Evolutionary conservation across 2,797 vertebrate genomes (phyloP).

Genomic region (Mallotus villosus): DNA sequence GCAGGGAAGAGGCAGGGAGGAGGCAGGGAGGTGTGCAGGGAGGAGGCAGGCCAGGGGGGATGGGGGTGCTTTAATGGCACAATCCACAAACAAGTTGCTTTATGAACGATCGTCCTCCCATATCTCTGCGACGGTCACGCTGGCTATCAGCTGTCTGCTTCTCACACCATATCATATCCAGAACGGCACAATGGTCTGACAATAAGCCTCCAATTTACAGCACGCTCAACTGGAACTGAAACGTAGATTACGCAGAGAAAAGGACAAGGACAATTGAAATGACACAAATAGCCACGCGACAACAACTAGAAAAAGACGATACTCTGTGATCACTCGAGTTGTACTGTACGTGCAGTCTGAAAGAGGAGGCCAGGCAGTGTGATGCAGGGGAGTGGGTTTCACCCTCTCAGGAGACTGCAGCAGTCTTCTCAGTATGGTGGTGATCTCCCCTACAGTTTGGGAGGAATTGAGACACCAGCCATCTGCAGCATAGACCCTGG

Average conservation of each 20-base stretch:
- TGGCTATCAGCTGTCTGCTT: constrained; percentile 29
- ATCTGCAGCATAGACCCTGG: neutral
- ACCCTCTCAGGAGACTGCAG: neutral
- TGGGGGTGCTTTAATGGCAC: constrained; percentile 66
- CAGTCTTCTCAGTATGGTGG: neutral
- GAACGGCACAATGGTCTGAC: neutral
- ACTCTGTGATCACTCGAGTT: no score
- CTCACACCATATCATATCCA: neutral
- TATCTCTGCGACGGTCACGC: constrained; percentile 42
- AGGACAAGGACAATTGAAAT: neutral
- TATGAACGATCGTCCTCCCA: constrained; percentile 67
- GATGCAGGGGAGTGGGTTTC: neutral
- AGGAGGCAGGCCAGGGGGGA: constrained; percentile 37
- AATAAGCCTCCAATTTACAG: neutral
- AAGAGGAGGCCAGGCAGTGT: no score
- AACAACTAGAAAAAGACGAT: neutral
- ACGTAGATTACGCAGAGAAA: neutral
- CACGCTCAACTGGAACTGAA: neutral
- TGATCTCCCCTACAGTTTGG: neutral
- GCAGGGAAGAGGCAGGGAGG: no score
- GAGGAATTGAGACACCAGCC: constrained; percentile 11
- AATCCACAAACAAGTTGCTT: constrained; percentile 75
- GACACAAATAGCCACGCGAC: neutral
- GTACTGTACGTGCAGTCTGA: no score
- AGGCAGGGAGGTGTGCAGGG: constrained; percentile 62